Percentiles rank a stretch among this genome's conserved stretches.
These are phyloP conservation scores for Nibea albiflora DNA, from an alignment of 2,113 vertebrate genomes.

Conservation along the genomic window DNA sequence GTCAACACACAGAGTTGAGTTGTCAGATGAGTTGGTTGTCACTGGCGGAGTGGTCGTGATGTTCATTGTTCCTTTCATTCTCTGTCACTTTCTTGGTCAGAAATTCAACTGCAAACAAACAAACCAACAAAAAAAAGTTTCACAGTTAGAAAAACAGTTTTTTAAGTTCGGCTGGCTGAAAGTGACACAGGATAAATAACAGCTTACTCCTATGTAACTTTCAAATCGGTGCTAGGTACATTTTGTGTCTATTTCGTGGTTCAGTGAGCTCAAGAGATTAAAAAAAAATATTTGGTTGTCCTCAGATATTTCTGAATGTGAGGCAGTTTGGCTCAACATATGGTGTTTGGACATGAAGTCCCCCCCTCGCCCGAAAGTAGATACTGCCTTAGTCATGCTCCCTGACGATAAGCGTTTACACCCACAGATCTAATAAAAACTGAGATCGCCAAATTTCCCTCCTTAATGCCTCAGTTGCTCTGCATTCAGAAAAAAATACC, in stretches of 20 bases:
- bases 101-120: conserved; percentile 42
- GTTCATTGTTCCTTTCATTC: conserved; percentile 48
- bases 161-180: not conserved
- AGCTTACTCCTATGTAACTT: not conserved
- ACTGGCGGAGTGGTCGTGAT: not conserved
- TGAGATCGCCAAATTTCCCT: conserved; percentile 2
- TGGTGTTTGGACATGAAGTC: not conserved
- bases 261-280: conserved; percentile 14
- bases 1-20: conserved; percentile 50
- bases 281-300: not conserved
- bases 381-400: conserved; percentile 35
- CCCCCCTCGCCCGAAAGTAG: not conserved
- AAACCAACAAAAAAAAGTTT: not conserved
- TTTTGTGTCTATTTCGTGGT: conserved; percentile 41
- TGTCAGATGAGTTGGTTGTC: not conserved
- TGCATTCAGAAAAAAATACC: not conserved
- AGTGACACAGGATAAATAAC: not conserved
- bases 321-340: conserved; percentile 2
- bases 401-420: conserved; percentile 16
- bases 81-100: not conserved
- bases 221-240: not conserved
- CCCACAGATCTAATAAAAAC: not conserved
- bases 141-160: not conserved
- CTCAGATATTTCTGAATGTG: not conserved
- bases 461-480: conserved; percentile 6